Conservation (phyloP, 2,888 invertebrate species). For the Teinopalpus imperialis region DNA sequence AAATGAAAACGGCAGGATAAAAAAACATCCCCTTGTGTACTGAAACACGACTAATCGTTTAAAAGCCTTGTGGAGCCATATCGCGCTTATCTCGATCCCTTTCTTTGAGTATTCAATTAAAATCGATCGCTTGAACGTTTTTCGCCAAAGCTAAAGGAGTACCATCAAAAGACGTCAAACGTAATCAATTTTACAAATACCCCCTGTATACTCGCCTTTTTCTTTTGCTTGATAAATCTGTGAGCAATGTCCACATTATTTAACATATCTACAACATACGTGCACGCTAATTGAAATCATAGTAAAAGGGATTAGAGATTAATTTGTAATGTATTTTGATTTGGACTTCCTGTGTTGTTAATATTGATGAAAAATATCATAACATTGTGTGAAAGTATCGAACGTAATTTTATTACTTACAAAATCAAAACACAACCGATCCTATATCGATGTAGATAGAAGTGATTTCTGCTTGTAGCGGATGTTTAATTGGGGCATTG, state of each 20-base stretch:
- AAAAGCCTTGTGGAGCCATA: slow-evolving; percentile 50
- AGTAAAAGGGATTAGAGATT: fast-evolving
- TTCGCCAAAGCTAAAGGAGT: slow-evolving; percentile 49
- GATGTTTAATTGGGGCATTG: slow-evolving; percentile 39
- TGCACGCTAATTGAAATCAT: slow-evolving; percentile 17
- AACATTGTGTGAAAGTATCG: slow-evolving; percentile 70
- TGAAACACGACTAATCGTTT: slow-evolving; percentile 53
- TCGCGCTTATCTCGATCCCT: slow-evolving; percentile 41
- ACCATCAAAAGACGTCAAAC: slow-evolving; percentile 71
- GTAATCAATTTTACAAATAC: slow-evolving; percentile 80
- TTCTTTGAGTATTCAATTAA: slow-evolving; percentile 68
- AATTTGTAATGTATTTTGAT: slow-evolving; percentile 21
- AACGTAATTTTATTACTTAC: slow-evolving; percentile 63
- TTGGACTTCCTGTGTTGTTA: not conserved
- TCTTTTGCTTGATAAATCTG: slow-evolving; percentile 66
- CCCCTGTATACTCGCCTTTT: slow-evolving; percentile 54
- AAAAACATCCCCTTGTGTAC: slow-evolving; percentile 48
- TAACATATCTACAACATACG: slow-evolving; percentile 41
- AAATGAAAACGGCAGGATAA: too few species aligned
- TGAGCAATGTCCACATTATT: slow-evolving; percentile 29
- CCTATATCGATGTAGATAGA: slow-evolving; percentile 24
- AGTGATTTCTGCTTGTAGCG: slow-evolving; percentile 28
- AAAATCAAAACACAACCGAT: slow-evolving; percentile 26
- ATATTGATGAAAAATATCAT: slow-evolving; percentile 53
- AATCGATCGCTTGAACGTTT: slow-evolving; percentile 59